Conservation (phyloP, 2,113 vertebrate species). For the Archocentrus centrarchus region DNA sequence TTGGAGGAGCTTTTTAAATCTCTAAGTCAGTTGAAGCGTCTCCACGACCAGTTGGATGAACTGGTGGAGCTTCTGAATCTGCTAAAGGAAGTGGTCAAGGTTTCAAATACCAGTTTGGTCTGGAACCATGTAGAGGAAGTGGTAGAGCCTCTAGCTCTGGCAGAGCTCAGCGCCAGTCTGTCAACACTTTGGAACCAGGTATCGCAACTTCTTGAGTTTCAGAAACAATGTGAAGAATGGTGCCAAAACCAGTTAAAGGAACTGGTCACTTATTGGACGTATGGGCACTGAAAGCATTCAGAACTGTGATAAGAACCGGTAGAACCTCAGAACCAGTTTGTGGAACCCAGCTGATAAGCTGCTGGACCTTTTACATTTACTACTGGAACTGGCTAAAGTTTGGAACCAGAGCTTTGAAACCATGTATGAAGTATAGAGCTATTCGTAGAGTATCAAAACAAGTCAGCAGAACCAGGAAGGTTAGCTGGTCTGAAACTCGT, state of each 20-base stretch:
- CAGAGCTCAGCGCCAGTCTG: no score
- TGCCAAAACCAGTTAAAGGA: background rate
- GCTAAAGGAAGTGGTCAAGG: background rate
- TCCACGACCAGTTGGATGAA: background rate
- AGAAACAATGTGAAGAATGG: no score
- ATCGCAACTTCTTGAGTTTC: background rate
- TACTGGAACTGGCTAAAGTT: background rate
- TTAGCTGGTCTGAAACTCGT: background rate
- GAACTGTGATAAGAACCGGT: background rate
- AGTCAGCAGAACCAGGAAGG: background rate
- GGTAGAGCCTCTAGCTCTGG: background rate
- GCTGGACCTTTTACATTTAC: no score
- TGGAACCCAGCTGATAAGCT: background rate
- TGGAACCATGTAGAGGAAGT: background rate
- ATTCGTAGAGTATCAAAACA: background rate
- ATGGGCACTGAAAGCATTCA: background rate
- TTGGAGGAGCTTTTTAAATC: no score
- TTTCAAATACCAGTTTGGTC: background rate
- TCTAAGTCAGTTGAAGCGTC: no score
- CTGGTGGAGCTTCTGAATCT: slow-evolving; percentile 9
- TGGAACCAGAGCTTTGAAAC: background rate
- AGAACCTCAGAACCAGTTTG: background rate
- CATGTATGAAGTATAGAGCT: background rate
- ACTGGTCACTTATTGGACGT: background rate
- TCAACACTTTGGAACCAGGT: background rate